These are phyloP conservation scores for Aphaenogaster floridana DNA, from an alignment of 1,140 invertebrate species.

Conservation along the genomic window DNA sequence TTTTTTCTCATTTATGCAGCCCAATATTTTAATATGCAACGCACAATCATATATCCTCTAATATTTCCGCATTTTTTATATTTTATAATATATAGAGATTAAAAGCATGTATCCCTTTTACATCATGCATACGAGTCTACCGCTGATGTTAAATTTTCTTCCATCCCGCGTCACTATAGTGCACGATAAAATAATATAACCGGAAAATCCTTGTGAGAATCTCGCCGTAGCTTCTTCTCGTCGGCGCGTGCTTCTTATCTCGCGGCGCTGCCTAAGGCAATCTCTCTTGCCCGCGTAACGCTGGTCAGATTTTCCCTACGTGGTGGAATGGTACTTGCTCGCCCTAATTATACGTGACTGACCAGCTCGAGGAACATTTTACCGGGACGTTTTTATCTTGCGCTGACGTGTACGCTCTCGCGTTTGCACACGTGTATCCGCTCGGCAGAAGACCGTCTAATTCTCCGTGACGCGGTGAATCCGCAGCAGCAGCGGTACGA, in stretches of 20 bases:
- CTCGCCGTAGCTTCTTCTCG: neutral
- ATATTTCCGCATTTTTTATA: neutral
- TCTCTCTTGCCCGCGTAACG: constrained; percentile 57
- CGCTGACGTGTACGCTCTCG: constrained; percentile 38
- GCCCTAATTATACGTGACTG: constrained; percentile 65
- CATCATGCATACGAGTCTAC: neutral
- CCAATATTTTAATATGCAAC: neutral
- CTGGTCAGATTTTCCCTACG: constrained; percentile 60
- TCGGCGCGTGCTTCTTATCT: constrained; percentile 40
- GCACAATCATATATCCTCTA: neutral
- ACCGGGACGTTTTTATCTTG: constrained; percentile 17
- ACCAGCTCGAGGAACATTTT: constrained; percentile 50
- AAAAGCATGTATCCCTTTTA: neutral
- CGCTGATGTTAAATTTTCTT: neutral
- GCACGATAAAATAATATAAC: constrained; percentile 2
- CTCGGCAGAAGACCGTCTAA: constrained; percentile 26
- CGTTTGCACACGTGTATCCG: constrained; percentile 25
- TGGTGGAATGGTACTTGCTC: constrained; percentile 57
- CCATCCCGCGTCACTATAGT: neutral
- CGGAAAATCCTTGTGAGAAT: constrained; percentile 15
- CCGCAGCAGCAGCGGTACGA: constrained; percentile 13
- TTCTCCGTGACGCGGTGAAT: constrained; percentile 30
- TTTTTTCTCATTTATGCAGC: neutral
- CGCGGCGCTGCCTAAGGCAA: constrained; percentile 33
- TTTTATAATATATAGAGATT: neutral